Evolutionary conservation across 1,140 invertebrate species (phyloP).

Genomic region (Drosophila repleta): DNA sequence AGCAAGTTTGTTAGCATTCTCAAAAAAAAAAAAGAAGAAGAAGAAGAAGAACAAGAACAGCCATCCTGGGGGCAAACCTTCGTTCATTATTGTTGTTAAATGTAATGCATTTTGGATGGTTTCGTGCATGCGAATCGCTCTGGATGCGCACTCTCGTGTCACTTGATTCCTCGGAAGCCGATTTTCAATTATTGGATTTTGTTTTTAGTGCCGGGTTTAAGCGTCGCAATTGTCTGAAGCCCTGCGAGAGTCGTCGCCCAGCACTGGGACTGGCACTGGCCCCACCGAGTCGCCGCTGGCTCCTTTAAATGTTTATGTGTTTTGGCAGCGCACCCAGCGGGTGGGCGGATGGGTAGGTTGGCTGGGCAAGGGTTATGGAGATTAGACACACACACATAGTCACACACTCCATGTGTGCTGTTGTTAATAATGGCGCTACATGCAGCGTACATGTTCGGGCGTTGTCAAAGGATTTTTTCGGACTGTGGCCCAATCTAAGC

Average conservation of each 20-base stretch:
- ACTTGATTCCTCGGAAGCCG: conserved; percentile 46
- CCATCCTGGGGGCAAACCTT: no score
- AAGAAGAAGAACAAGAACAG: no score
- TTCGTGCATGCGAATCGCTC: neutral
- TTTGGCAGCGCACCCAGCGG: conserved; percentile 9
- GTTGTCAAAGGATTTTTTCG: conserved; percentile 61
- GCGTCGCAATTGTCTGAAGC: conserved; percentile 18
- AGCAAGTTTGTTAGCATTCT: no score
- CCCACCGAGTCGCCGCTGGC: neutral
- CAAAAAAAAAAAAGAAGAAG: no score
- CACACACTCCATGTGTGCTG: neutral
- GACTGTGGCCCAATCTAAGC: conserved; percentile 64
- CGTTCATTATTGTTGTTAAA: conserved; percentile 3
- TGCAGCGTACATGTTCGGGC: conserved; percentile 20
- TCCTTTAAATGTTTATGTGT: conserved; percentile 36
- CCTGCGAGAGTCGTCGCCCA: neutral
- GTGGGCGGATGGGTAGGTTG: neutral
- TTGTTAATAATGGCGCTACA: conserved; percentile 42
- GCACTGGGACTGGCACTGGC: no score
- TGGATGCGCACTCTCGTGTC: conserved; percentile 41
- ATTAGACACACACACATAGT: conserved; percentile 2
- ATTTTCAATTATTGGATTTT: conserved; percentile 71
- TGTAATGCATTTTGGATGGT: conserved; percentile 21
- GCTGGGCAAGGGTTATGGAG: neutral
- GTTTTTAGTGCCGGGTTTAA: conserved; percentile 35